These are phyloP conservation scores for Harpalus rufipes DNA, from an alignment of 2,888 invertebrate species.

Conservation along the genomic window DNA sequence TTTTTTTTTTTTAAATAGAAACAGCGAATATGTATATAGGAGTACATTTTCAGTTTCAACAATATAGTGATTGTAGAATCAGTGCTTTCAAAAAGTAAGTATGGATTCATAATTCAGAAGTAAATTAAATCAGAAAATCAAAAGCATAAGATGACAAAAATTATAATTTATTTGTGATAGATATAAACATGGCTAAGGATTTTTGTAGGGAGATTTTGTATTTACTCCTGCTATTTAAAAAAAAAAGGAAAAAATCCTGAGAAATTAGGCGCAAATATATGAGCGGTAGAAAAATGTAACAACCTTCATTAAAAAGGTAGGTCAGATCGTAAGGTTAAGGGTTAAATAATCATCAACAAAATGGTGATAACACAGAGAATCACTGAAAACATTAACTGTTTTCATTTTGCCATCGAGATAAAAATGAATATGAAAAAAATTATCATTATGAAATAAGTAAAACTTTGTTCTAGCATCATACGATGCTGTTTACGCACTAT, in stretches of 20 bases:
- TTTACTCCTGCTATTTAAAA: not conserved
- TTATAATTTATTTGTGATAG: too few relatives aligned
- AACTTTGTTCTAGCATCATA: slow-evolving; percentile 29
- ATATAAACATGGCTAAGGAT: too few relatives aligned
- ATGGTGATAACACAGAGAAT: not conserved
- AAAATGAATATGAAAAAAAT: slow-evolving; percentile 20
- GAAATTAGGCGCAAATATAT: not conserved
- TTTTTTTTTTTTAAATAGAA: too few relatives aligned
- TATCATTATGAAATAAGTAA: slow-evolving; percentile 14
- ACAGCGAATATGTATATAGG: too few relatives aligned
- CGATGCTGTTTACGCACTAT: slow-evolving; percentile 19
- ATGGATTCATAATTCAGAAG: too few relatives aligned
- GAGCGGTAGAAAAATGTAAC: not conserved
- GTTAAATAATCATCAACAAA: not conserved
- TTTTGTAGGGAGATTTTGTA: too few relatives aligned
- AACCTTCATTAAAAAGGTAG: slow-evolving; percentile 12
- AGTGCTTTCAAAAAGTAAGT: too few relatives aligned
- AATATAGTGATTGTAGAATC: too few relatives aligned
- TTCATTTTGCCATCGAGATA: slow-evolving; percentile 5
- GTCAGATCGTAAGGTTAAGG: slow-evolving; percentile 3
- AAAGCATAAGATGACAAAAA: too few relatives aligned
- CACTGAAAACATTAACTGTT: slow-evolving; percentile 9
- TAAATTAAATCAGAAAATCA: too few relatives aligned
- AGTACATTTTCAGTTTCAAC: too few relatives aligned
- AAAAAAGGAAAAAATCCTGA: not conserved